Evolutionary conservation across 2,888 invertebrate genomes (phyloP), one percentile per base, ranked within the genome.

Genomic region (Conops quadrifasciatus): DNA sequence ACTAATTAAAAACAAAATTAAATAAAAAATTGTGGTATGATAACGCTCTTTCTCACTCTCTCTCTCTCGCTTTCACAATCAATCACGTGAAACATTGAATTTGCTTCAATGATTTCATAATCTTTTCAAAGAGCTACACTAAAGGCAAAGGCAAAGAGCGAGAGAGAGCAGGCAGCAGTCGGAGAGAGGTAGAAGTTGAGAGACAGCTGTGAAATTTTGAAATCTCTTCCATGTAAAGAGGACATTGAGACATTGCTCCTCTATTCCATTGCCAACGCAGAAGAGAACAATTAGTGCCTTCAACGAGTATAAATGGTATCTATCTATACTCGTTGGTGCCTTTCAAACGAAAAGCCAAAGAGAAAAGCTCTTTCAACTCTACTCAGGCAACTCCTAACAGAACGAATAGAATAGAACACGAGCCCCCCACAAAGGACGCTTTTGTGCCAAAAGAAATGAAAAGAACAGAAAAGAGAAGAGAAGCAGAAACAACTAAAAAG

Each of bases 321-420:
- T 36, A 26, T 28, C 13, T 45, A 21, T n/a, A 47, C 64, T 47
- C 26, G n/a, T 66, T 66, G 56, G 30, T 66, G 53, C 26, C 43
- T 56, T 66, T 56, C 53, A 66, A 15, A 21, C n/a, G 36, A 36
- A 36, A 36, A 36, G 36, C 36, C 5, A 36, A 9, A 36, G 36
- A 36, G 36, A 36, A 67, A 67, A 67, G 67, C 67, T 67, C 58
- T 58, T 67, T 67, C 59, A 67, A 58, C 43, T 58, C n/a, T 45
- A 24, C 13, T 7, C 36, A 36, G 9, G 5, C 9, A 7, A 36
- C 4, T 36, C 4, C 36, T 7, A 36, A 36, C 4, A 36, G 36
- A 36, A 36, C 9, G 9, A 36, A 36, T 7, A 36, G 36, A 36
- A 36, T 36, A 36, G 9, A 36, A 36, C 4, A 36, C 36, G 36